Evolutionary conservation across 2,888 invertebrate genomes (phyloP).

Genomic region (Parthenolecanium corni): DNA sequence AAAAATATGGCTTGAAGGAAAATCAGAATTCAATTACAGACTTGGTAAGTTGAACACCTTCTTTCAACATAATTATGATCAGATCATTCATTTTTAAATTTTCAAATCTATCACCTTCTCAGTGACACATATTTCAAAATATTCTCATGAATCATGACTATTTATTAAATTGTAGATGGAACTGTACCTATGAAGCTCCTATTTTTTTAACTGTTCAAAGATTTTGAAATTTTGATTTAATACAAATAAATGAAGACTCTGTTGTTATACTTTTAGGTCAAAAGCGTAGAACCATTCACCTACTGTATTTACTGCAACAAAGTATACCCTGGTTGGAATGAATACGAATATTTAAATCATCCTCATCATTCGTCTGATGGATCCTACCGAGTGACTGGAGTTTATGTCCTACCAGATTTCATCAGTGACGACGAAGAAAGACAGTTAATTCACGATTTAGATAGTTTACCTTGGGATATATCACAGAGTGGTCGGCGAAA

Average conservation of each 20-base stretch:
- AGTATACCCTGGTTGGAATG: slow-evolving; percentile 64
- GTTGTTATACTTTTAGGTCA: too few relatives aligned
- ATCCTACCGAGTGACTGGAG: slow-evolving; percentile 44
- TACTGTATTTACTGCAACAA: slow-evolving; percentile 66
- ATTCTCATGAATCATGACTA: too few relatives aligned
- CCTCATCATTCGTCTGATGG: slow-evolving; percentile 52
- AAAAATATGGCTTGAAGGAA: slow-evolving; percentile 44
- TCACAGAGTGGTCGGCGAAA: slow-evolving; percentile 95
- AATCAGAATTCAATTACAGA: slow-evolving; percentile 18
- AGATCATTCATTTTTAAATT: too few relatives aligned
- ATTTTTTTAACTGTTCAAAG: too few relatives aligned
- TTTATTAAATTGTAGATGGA: too few relatives aligned
- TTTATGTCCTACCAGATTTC: slow-evolving; percentile 53
- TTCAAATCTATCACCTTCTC: too few relatives aligned
- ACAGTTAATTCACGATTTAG: slow-evolving; percentile 54
- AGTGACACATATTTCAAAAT: too few relatives aligned
- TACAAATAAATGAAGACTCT: too few relatives aligned
- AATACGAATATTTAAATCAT: slow-evolving; percentile 49
- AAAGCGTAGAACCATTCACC: slow-evolving; percentile 43
- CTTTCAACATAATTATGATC: slow-evolving; percentile 1
- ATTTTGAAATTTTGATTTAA: too few relatives aligned
- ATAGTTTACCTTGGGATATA: slow-evolving; percentile 69
- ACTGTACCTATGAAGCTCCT: too few relatives aligned
- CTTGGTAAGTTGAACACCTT: slow-evolving; percentile 16
- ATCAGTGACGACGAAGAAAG: slow-evolving; percentile 57